Conservation (phyloP, 1,140 invertebrate species). For the Aricia agestis region DNA sequence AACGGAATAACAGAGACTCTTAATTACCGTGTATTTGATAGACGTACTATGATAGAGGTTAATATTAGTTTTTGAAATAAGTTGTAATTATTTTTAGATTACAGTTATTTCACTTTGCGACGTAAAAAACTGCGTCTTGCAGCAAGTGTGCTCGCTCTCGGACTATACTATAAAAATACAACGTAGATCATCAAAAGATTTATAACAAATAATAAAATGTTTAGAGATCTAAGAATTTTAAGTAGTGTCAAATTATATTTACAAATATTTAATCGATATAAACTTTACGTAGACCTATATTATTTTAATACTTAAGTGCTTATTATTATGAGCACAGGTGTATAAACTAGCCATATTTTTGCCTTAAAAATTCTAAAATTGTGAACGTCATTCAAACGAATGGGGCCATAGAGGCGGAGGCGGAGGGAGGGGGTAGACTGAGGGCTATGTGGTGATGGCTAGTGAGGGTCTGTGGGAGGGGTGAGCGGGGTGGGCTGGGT, state of each 20-base stretch:
- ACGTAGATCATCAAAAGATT: not conserved
- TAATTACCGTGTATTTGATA: not conserved
- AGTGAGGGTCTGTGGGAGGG: slow-evolving; percentile 41
- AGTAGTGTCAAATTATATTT: not conserved
- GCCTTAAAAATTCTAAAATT: not conserved
- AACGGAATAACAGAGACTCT: not conserved
- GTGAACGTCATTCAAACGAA: slow-evolving; percentile 37
- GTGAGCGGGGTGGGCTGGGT: slow-evolving; percentile 38
- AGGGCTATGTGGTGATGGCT: slow-evolving; percentile 65
- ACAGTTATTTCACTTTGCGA: too few species aligned
- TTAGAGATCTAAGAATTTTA: too few species aligned
- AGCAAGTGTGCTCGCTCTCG: too few species aligned
- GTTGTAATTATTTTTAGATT: too few species aligned
- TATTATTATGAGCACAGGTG: not conserved
- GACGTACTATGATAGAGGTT: not conserved
- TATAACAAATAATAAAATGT: not conserved
- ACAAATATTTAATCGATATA: not conserved
- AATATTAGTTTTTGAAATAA: too few species aligned
- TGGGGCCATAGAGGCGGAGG: slow-evolving; percentile 58
- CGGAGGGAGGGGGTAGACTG: slow-evolving; percentile 43
- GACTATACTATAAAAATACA: too few species aligned
- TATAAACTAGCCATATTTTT: not conserved
- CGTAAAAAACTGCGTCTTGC: too few species aligned
- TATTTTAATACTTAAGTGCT: not conserved
- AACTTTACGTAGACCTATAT: not conserved